Base-by-base conservation (phyloP, 53 echinoderm and acorn worm species). In the Holothuria scabra region DNA sequence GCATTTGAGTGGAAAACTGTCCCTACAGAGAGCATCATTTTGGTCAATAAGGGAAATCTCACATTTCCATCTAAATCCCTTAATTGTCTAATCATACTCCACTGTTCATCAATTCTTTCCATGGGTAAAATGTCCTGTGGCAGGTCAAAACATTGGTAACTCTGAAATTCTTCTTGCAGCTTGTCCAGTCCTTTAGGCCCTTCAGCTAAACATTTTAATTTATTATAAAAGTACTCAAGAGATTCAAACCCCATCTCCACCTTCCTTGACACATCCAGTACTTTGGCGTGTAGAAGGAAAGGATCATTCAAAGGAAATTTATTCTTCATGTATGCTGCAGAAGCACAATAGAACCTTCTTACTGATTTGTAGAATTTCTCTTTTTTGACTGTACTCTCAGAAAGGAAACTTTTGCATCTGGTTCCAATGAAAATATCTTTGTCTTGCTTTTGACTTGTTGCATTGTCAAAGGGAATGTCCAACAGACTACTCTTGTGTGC, bases 1-100 rank as follows among this genome's bases (percentile, higher is more conserved):
- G 89, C 89, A 89, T 89, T 89, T 37, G 84, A 84, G 58, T 89
- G 84, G 46, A 84, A 84, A 13, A 89, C 41, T 19, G 84, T 59
- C 26, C 79, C 59, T 0, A 89, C 80, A 52, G 68, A 76, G 46
- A 84, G 84, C 84, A 89, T 79, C 31, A 89, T 34, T 56, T 78
- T 56, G n/a, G 89, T 33, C 25, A 89, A 84, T 22, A 48, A 56
- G 64, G 79, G 84, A 35, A 76, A 80, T 79, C 67, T 66, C 19
- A 46, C 29, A 21, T 67, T 29, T 69, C 49, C 79, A 55, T 85
- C n/a, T n/a, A n/a, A n/a, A n/a, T n/a, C n/a, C n/a, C n/a, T n/a
- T n/a, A n/a, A n/a, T n/a, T n/a, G n/a, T n/a, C n/a, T n/a, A n/a
- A n/a, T n/a, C n/a, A n/a, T n/a, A n/a, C n/a, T n/a, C n/a, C n/a